A percentile compares a stretch with the other conserved stretches of the same genome.
Evolutionary conservation across 2,797 vertebrate species (phyloP).

Genomic region (Acestrorhynchus altus): DNA sequence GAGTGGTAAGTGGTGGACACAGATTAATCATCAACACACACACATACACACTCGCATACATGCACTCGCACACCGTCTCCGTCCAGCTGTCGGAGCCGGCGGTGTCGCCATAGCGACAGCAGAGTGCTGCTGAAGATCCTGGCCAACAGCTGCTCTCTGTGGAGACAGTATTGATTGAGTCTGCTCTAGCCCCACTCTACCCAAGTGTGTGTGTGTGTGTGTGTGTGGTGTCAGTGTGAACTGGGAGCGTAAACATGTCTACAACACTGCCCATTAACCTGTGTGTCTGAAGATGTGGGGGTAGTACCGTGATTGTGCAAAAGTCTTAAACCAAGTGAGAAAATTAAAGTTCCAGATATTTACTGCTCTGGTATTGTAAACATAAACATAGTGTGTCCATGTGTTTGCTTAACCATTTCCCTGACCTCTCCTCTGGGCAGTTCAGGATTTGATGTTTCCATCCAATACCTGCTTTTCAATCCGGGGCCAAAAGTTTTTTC

Average conservation of each 20-base stretch:
- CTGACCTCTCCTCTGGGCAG: not conserved
- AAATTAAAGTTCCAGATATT: not conserved
- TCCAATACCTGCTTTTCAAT: not conserved
- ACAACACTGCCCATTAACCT: no score
- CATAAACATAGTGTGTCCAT: no score
- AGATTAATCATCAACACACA: slow-evolving; percentile 62
- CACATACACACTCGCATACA: slow-evolving; percentile 20
- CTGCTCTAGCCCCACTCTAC: slow-evolving; percentile 60
- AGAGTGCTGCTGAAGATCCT: slow-evolving; percentile 64
- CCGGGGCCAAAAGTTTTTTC: no score
- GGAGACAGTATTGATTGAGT: slow-evolving; percentile 70
- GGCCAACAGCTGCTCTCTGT: slow-evolving; percentile 68
- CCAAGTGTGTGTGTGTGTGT: slow-evolving; percentile 24
- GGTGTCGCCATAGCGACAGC: slow-evolving; percentile 64
- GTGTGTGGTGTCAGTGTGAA: slow-evolving; percentile 43
- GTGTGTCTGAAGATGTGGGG: no score
- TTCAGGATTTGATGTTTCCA: not conserved
- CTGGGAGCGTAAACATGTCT: not conserved
- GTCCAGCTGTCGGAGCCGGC: slow-evolving; percentile 72
- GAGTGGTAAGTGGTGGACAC: slow-evolving; percentile 53
- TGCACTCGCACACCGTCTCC: slow-evolving; percentile 52
- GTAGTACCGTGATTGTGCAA: not conserved
- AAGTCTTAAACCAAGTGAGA: not conserved
- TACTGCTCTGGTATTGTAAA: not conserved
- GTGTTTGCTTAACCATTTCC: no score